These are phyloP conservation scores for Peromyscus eremicus DNA, from an alignment of 2,797 vertebrate genomes.

Conservation along the genomic window DNA sequence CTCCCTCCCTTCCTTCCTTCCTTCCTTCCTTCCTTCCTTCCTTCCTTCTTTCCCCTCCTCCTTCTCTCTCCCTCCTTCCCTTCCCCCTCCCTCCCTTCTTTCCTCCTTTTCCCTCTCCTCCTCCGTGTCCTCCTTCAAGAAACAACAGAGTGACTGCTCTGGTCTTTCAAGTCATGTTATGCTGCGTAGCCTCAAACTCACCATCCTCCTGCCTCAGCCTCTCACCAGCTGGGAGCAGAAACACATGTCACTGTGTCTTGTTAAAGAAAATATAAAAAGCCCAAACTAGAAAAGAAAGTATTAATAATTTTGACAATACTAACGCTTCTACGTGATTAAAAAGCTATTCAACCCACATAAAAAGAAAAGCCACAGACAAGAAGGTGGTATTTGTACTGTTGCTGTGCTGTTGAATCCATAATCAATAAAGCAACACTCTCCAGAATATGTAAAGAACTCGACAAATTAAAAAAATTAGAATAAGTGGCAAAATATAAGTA, in stretches of 20 bases:
- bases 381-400: too few species aligned
- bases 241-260: neutral
- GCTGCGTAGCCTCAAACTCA: too few species aligned
- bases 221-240: neutral
- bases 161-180: neutral
- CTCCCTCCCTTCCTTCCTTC: neutral
- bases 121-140: neutral
- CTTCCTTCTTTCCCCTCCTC: neutral
- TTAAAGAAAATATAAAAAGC: neutral
- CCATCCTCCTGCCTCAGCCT: neutral
- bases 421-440: neutral
- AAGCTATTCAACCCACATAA: neutral
- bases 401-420: neutral
- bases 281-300: neutral
- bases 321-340: neutral
- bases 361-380: neutral
- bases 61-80: accelerated
- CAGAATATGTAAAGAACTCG: neutral
- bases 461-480: neutral
- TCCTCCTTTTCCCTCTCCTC: neutral
- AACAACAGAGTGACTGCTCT: neutral
- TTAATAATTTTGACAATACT: neutral
- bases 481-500: neutral
- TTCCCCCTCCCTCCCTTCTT: neutral
- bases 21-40: accelerated